These are phyloP conservation scores for Salmo trutta DNA, from an alignment of 2,797 vertebrate species.

Conservation along the genomic window DNA sequence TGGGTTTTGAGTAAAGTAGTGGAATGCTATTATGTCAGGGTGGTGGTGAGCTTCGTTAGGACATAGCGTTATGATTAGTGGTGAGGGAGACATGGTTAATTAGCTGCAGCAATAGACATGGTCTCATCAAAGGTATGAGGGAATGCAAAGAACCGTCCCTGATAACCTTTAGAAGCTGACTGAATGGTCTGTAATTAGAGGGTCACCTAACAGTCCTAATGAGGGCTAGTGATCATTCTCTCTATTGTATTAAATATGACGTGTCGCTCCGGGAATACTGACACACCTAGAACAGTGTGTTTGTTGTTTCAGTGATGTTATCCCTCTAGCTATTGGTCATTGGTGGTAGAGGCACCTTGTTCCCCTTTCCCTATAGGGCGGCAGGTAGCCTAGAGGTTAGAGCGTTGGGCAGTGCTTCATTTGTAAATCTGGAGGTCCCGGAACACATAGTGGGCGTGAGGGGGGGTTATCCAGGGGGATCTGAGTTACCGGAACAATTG, in stretches of 20 bases:
- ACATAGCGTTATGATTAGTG: slow-evolving; percentile 50
- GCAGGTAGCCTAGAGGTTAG: no score
- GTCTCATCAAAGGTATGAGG: neutral
- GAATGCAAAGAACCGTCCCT: neutral
- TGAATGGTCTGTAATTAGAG: slow-evolving; percentile 17
- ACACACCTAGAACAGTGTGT: neutral
- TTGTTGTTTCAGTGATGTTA: neutral
- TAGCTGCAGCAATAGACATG: slow-evolving; percentile 30
- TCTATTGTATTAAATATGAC: slow-evolving; percentile 2
- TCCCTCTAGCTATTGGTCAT: neutral
- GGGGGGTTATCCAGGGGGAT: no score
- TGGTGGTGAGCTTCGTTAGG: slow-evolving; percentile 38
- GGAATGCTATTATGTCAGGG: slow-evolving; percentile 54
- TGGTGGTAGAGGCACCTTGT: neutral
- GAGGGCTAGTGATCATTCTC: slow-evolving; percentile 27
- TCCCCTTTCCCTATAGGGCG: no score
- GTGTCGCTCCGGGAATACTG: neutral
- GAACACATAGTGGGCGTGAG: no score
- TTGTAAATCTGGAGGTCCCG: no score
- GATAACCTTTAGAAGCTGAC: slow-evolving; percentile 11
- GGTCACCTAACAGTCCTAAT: slow-evolving; percentile 52
- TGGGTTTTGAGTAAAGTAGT: slow-evolving; percentile 36
- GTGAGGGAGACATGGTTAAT: slow-evolving; percentile 38
- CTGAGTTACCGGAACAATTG: no score
- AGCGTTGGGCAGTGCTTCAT: no score